A percentile compares a stretch with the other conserved stretches of the same genome.
Conservation (phyloP, 2,888 invertebrate species). For the Monoplex corrugatus region DNA sequence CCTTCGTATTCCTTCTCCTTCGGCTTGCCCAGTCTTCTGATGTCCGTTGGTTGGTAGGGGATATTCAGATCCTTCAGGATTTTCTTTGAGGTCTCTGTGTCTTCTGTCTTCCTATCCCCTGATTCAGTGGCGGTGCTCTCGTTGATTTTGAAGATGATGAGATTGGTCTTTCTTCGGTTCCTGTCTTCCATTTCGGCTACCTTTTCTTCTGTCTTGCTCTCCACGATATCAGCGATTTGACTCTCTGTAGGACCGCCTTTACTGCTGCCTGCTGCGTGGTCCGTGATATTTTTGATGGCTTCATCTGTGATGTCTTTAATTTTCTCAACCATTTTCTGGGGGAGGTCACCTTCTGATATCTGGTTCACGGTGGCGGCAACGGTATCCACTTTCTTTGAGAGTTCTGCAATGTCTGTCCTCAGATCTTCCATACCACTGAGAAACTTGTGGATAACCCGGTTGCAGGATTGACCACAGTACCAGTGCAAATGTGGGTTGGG, state of each 20-base stretch:
- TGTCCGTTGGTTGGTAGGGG: conserved; percentile 43
- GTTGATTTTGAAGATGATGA: not conserved
- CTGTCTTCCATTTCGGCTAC: conserved; percentile 18
- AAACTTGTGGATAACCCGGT: not conserved
- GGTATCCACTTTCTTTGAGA: not conserved
- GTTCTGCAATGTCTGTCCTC: not conserved
- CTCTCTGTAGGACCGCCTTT: not conserved
- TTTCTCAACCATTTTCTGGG: conserved; percentile 8
- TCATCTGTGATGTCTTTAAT: conserved; percentile 19
- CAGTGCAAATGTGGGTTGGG: not conserved
- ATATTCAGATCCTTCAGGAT: conserved; percentile 48
- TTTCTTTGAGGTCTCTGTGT: conserved; percentile 42
- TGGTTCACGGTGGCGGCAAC: conserved; percentile 1
- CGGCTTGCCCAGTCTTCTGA: conserved; percentile 34
- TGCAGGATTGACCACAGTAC: conserved; percentile 12
- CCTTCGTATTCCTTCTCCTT: not conserved
- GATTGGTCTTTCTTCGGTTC: conserved; percentile 14
- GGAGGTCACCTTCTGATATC: conserved; percentile 7
- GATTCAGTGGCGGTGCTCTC: not conserved
- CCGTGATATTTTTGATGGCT: not conserved
- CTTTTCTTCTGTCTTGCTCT: conserved; percentile 13
- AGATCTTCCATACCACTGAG: conserved; percentile 9
- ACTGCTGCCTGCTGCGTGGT: not conserved
- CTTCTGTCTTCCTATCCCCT: conserved; percentile 37
- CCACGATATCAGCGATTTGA: not conserved